Percentiles rank a stretch among this genome's conserved stretches.
phyloP scores from a whole-genome alignment of 2,113 vertebrate species.

The Sapayoa aenigma region DNA sequence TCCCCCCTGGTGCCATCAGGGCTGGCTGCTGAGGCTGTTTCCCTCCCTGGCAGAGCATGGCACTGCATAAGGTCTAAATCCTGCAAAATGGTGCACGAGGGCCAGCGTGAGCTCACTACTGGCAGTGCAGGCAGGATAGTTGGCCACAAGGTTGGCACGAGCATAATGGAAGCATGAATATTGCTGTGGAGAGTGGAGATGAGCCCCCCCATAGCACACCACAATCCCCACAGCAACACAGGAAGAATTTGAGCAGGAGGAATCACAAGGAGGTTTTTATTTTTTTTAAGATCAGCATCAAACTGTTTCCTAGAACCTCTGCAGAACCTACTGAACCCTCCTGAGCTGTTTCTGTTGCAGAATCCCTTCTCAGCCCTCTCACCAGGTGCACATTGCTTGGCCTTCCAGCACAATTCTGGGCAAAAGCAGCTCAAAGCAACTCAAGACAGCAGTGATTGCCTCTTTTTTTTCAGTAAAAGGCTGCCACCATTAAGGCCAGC shows the following conservation, averaged over 20 bases:
- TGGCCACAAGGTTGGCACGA: background rate
- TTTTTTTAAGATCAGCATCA: background rate
- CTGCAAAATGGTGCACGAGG: background rate
- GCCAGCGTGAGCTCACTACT: background rate
- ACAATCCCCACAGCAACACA: accelerated
- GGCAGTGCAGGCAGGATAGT: background rate
- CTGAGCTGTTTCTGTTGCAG: background rate
- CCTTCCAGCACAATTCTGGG: background rate
- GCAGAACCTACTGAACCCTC: background rate
- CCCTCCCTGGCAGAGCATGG: background rate
- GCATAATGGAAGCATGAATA: accelerated
- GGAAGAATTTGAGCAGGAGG: background rate
- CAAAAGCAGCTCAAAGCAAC: background rate
- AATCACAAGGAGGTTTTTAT: background rate
- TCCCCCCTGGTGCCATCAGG: accelerated
- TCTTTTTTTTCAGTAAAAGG: background rate
- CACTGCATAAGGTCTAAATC: background rate
- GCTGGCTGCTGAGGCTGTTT: background rate
- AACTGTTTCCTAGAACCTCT: background rate
- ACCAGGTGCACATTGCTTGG: background rate
- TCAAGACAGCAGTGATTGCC: background rate
- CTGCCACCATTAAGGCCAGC: constrained; percentile 13
- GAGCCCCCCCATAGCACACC: background rate
- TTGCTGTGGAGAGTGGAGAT: background rate
- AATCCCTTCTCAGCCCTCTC: background rate